Base-by-base conservation (phyloP, 2,888 invertebrate genomes). In the Tiliacea aurago region DNA sequence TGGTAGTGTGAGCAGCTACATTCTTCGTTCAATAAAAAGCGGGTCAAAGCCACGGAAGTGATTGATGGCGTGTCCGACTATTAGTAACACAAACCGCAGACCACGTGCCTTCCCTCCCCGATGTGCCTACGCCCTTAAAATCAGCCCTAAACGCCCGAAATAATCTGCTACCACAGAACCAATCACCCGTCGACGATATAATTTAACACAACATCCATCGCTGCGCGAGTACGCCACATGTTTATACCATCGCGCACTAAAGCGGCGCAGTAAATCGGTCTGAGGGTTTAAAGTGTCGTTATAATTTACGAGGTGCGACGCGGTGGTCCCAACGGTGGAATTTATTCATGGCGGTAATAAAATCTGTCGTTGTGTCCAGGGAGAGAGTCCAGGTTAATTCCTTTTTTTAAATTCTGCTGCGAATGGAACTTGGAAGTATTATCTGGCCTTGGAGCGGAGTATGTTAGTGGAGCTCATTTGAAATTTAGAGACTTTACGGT, bases 311-410 rank as follows among this genome's bases (percentile, higher is more conserved):
- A 90, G 89, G 89, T 90, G 91, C 87, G 87, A 87, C 90, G 86
- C 83, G 85, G 66, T 84, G 75, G 90, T 92, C 91, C 91, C 91
- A 80, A 86, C 87, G 89, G 90, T 86, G 89, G 92, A 95, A 95
- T 95, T 94, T 95, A 95, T 95, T 95, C 95, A 95, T 95, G 92
- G 90, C 88, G 85, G 94, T 95, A 94, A 95, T 95, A 94, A 95
- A 95, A 95, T 95, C 94, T 93, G 93, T 92, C 93, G 91, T 87
- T 90, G 91, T 91, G 91, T 91, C 91, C 91, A 91, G 87, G 87
- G 86, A 86, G 86, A 90, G 90, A 76, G 79, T 75, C 78, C 77
- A 80, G 81, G 88, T 93, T 94, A 91, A 94, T 93, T 93, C 90
- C 92, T 92, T 93, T 94, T n/a, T 92, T 92, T 91, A 92, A 93